phyloP scores from a whole-genome alignment of 2,888 invertebrate species.

The Amaurobius ferox region DNA sequence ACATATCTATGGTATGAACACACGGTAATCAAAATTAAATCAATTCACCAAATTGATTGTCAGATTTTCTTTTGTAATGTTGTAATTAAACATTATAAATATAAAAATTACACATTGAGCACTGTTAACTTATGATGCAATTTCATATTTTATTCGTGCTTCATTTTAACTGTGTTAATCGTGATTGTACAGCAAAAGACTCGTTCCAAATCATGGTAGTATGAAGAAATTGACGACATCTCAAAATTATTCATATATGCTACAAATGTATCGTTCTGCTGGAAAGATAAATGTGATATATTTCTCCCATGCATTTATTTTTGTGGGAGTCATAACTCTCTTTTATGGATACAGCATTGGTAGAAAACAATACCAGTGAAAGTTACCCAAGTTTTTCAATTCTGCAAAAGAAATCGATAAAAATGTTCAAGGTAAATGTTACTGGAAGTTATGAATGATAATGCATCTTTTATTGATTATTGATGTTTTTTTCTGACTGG shows the following conservation, averaged over 20 bases:
- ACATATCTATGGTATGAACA: no score
- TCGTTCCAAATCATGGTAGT: neutral
- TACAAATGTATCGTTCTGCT: neutral
- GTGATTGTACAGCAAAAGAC: neutral
- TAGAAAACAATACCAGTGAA: slow-evolving; percentile 1
- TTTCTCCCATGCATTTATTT: neutral
- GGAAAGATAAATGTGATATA: slow-evolving; percentile 13
- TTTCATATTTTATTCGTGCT: no score
- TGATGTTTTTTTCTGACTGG: no score
- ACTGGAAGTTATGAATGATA: neutral
- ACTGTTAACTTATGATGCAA: no score
- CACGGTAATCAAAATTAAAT: no score
- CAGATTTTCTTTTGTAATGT: no score
- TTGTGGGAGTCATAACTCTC: neutral
- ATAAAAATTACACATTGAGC: no score
- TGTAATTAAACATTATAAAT: no score
- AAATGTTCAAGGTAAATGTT: neutral
- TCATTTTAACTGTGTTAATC: no score
- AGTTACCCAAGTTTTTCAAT: neutral
- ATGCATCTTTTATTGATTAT: neutral
- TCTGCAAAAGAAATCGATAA: neutral
- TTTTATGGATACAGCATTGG: slow-evolving; percentile 1
- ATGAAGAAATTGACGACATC: no score
- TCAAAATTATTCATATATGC: neutral
- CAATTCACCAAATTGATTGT: no score